Conservation (phyloP, 2,113 vertebrate species). For the Myrmecobius fasciatus region DNA sequence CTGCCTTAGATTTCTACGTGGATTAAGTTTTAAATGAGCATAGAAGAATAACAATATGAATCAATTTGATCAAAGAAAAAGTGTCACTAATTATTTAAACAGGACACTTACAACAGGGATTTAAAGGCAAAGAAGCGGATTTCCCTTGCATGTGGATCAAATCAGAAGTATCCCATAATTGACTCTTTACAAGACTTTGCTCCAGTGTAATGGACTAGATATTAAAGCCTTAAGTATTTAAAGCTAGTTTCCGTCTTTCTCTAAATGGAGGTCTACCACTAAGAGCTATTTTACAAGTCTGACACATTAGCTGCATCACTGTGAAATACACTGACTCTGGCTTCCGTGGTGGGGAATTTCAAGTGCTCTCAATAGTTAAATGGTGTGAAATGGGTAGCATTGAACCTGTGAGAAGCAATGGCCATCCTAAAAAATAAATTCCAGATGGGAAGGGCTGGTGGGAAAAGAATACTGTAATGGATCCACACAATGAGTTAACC, state of each 20-base stretch:
- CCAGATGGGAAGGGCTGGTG: conserved; percentile 89
- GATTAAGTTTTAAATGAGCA: conserved; percentile 88
- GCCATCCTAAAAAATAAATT: conserved; percentile 89
- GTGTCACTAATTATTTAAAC: conserved; percentile 92
- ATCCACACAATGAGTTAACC: conserved; percentile 71
- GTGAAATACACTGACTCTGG: conserved; percentile 86
- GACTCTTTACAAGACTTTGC: conserved; percentile 98
- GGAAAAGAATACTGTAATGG: conserved; percentile 79
- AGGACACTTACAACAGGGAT: conserved; percentile 87
- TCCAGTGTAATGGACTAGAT: conserved; percentile 98
- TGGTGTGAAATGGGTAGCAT: conserved; percentile 86
- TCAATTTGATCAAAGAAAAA: conserved; percentile 91
- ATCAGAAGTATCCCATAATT: conserved; percentile 98
- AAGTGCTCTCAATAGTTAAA: conserved; percentile 86
- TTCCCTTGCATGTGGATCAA: conserved; percentile 97
- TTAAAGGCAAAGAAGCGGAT: conserved; percentile 88
- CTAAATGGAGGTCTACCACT: conserved; percentile 87
- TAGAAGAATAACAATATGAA: conserved; percentile 89
- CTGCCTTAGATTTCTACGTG: conserved; percentile 83
- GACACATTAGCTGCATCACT: conserved; percentile 91
- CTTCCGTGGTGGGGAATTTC: conserved; percentile 88
- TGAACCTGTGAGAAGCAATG: conserved; percentile 84
- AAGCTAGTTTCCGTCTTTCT: conserved; percentile 92
- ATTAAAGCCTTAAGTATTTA: conserved; percentile 98
- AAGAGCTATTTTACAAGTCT: conserved; percentile 96